phyloP scores from a whole-genome alignment of 2,888 invertebrate species.

The Lepidochitona cinerea region DNA sequence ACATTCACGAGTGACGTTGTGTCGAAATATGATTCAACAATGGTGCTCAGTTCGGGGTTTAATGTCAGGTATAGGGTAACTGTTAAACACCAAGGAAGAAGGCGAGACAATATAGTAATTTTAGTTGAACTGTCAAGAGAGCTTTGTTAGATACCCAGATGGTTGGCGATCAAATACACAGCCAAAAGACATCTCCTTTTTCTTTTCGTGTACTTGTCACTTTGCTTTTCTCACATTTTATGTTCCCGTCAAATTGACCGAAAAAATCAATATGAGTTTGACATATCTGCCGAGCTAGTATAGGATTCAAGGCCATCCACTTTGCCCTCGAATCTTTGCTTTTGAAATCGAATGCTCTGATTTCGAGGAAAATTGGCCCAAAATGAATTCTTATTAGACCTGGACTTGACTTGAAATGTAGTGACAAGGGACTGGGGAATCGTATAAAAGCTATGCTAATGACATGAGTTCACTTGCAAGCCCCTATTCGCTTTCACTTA shows the following conservation, averaged over 20 bases:
- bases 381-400: not conserved
- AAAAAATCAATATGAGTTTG: constrained; percentile 1
- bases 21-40: too few relatives aligned
- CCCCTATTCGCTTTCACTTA: too few relatives aligned
- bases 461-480: too few relatives aligned
- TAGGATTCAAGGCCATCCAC: too few relatives aligned
- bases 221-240: not conserved
- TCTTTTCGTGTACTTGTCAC: too few relatives aligned
- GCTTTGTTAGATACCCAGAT: not conserved
- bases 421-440: not conserved
- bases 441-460: not conserved
- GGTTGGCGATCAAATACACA: too few relatives aligned
- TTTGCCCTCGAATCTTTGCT: too few relatives aligned
- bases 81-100: not conserved
- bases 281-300: too few relatives aligned
- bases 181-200: too few relatives aligned
- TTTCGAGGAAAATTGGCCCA: not conserved
- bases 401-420: not conserved
- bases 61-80: not conserved
- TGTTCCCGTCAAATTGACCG: not conserved
- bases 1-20: too few relatives aligned
- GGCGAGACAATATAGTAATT: not conserved
- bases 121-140: not conserved
- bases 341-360: not conserved
- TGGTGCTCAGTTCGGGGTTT: too few relatives aligned